Evolutionary conservation across 1,140 invertebrate genomes (phyloP).

Genomic region (Ips typographus): DNA sequence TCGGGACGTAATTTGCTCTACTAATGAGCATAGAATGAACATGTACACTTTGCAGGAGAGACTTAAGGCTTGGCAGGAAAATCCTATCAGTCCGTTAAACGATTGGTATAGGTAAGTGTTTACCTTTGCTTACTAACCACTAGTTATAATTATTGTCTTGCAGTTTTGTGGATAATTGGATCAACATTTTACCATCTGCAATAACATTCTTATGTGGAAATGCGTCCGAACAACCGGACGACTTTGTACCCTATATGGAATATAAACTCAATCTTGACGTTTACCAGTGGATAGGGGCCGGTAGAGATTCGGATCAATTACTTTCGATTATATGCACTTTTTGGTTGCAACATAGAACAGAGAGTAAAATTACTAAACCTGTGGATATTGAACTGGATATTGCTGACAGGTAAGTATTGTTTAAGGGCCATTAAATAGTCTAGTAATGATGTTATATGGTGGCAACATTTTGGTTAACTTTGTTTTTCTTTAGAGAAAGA

Average conservation of each 20-base stretch:
- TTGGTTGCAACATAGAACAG: slow-evolving; percentile 68
- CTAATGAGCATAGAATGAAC: slow-evolving; percentile 77
- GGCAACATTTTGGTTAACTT: too few species aligned
- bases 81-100: slow-evolving; percentile 78
- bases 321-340: slow-evolving; percentile 72
- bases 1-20: slow-evolving; percentile 78
- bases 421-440: not conserved
- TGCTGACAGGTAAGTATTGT: slow-evolving; percentile 44
- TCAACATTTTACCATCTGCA: slow-evolving; percentile 74
- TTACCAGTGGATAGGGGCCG: slow-evolving; percentile 96
- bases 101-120: slow-evolving; percentile 63
- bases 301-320: slow-evolving; percentile 83
- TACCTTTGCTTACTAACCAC: not conserved
- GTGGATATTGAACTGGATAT: slow-evolving; percentile 50
- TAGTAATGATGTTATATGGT: not conserved
- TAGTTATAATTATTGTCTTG: slow-evolving; percentile 4
- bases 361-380: slow-evolving; percentile 44
- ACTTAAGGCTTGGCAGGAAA: slow-evolving; percentile 76
- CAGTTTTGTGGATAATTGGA: slow-evolving; percentile 71
- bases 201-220: slow-evolving; percentile 87
- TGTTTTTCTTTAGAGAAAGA: too few species aligned
- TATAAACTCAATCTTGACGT: slow-evolving; percentile 72
- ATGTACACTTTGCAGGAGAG: slow-evolving; percentile 72
- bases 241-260: slow-evolving; percentile 92
- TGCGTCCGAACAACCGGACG: slow-evolving; percentile 76